These are phyloP conservation scores for Euproctis similis DNA, from an alignment of 2,888 invertebrate genomes.

Conservation along the genomic window DNA sequence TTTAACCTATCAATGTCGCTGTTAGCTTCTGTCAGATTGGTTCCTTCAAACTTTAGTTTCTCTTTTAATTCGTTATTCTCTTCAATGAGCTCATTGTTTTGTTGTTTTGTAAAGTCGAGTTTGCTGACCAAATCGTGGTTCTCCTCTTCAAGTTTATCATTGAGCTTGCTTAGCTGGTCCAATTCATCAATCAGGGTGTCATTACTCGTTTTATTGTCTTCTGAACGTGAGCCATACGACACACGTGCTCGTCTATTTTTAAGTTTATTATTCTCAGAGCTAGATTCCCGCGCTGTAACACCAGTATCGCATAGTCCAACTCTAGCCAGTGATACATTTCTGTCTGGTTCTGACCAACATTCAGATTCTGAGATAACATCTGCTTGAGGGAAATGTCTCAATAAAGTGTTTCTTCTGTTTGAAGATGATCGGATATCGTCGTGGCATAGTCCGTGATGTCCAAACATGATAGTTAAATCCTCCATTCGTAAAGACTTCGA, in stretches of 20 bases:
- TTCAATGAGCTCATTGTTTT: slow-evolving; percentile 41
- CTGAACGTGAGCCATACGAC: slow-evolving; percentile 58
- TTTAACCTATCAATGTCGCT: slow-evolving; percentile 39
- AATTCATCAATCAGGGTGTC: slow-evolving; percentile 75
- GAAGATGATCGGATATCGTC: slow-evolving; percentile 40
- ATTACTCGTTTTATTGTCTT: slow-evolving; percentile 62
- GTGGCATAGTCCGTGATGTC: slow-evolving; percentile 54
- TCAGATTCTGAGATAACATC: slow-evolving; percentile 81
- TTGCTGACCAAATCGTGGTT: slow-evolving; percentile 63
- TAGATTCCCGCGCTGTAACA: slow-evolving; percentile 36
- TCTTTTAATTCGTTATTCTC: slow-evolving; percentile 47
- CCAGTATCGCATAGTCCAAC: slow-evolving; percentile 78
- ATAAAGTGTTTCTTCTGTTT: slow-evolving; percentile 27
- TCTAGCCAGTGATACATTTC: slow-evolving; percentile 85
- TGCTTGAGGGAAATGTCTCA: slow-evolving; percentile 44
- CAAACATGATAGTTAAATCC: slow-evolving; percentile 67
- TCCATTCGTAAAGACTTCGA: slow-evolving; percentile 62
- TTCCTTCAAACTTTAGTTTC: slow-evolving; percentile 33
- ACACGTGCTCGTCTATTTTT: slow-evolving; percentile 58
- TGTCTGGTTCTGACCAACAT: slow-evolving; percentile 91
- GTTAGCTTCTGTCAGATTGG: slow-evolving; percentile 36
- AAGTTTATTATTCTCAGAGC: slow-evolving; percentile 48
- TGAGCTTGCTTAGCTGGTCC: slow-evolving; percentile 50
- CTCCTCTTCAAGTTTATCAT: slow-evolving; percentile 45
- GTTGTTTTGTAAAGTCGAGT: slow-evolving; percentile 45